A percentile compares a stretch with the other conserved stretches of the same genome.
phyloP scores from a whole-genome alignment of 1,140 invertebrate genomes.

The Plodia interpunctella region DNA sequence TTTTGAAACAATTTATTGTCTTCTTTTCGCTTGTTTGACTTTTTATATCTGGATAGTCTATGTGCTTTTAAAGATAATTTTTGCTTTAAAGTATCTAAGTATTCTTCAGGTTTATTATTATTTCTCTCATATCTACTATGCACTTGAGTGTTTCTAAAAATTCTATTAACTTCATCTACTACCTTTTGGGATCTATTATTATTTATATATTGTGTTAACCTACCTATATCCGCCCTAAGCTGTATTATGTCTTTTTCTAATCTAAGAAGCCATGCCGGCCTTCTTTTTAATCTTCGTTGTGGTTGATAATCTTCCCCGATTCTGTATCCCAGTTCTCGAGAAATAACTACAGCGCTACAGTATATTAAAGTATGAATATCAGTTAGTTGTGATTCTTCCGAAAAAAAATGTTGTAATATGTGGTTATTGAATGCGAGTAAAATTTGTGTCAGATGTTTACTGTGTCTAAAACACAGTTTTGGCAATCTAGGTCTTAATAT shows the following conservation, averaged over 20 bases:
- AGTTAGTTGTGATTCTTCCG: neutral
- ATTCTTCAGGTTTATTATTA: slow-evolving; percentile 12
- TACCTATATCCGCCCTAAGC: slow-evolving; percentile 12
- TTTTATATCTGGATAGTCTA: slow-evolving; percentile 26
- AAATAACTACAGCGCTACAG: slow-evolving; percentile 15
- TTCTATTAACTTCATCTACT: slow-evolving; percentile 2
- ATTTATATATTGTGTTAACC: slow-evolving; percentile 16
- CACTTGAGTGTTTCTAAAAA: neutral
- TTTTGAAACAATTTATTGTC: slow-evolving; percentile 23
- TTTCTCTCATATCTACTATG: slow-evolving; percentile 12
- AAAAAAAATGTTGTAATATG: neutral
- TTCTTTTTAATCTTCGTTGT: slow-evolving; percentile 11
- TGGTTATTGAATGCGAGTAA: slow-evolving; percentile 10
- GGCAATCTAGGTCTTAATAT: slow-evolving; percentile 18
- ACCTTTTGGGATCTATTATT: slow-evolving; percentile 10
- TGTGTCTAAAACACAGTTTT: slow-evolving; percentile 16
- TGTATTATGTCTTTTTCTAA: slow-evolving; percentile 17
- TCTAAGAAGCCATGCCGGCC: slow-evolving; percentile 13
- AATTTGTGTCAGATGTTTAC: slow-evolving; percentile 9
- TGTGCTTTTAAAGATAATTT: slow-evolving; percentile 12
- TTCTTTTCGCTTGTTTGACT: slow-evolving; percentile 20
- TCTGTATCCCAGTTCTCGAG: slow-evolving; percentile 11
- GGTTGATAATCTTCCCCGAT: neutral
- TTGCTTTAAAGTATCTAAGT: slow-evolving; percentile 13
- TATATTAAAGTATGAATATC: slow-evolving; percentile 21